phyloP scores from a whole-genome alignment of 2,888 invertebrate species.

The Parnassius glacialis region DNA sequence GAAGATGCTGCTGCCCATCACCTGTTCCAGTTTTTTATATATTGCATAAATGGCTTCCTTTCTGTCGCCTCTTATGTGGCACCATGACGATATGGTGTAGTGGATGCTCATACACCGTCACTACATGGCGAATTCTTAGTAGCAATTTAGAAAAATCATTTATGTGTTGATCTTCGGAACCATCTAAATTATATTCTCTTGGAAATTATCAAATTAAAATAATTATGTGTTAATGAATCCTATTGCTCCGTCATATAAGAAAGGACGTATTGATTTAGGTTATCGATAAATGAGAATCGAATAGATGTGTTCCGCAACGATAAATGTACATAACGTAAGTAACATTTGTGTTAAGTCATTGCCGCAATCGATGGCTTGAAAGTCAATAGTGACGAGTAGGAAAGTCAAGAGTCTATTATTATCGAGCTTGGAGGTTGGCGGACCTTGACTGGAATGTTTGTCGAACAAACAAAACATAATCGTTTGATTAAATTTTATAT shows the following conservation, averaged over 20 bases:
- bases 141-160: no score
- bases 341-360: conserved; percentile 5
- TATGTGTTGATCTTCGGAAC: no score
- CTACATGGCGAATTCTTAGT: no score
- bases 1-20: no score
- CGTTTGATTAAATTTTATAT: no score
- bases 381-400: conserved; percentile 11
- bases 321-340: conserved; percentile 5
- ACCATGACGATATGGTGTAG: no score
- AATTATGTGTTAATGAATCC: background rate
- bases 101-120: no score
- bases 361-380: conserved; percentile 12
- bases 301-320: background rate
- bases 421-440: background rate
- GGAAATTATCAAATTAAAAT: background rate
- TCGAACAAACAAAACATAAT: no score
- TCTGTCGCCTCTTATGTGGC: no score
- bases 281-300: background rate
- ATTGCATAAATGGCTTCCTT: no score
- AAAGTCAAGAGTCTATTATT: background rate
- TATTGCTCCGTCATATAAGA: background rate
- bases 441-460: background rate
- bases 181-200: no score
- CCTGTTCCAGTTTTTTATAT: no score
- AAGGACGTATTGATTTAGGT: background rate